Conservation (phyloP, 2,113 vertebrate species). For the Oncorhynchus clarkii region DNA sequence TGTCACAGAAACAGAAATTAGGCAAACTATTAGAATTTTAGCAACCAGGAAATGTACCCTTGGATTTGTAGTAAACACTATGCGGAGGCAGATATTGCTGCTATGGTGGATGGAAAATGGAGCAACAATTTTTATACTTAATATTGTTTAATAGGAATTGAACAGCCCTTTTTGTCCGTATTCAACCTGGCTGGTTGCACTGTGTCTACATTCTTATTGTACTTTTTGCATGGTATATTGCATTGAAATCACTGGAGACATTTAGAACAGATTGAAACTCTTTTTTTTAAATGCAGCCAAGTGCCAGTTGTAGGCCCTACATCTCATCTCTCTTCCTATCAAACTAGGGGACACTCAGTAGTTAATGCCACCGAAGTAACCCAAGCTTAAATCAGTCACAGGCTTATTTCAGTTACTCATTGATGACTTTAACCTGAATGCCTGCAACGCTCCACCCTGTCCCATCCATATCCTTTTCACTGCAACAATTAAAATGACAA, state of each 20-base stretch:
- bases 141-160: no score
- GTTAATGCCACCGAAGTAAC: no score
- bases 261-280: background rate
- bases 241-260: background rate
- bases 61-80: background rate
- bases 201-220: background rate
- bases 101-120: no score
- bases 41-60: background rate
- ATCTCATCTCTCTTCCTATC: no score
- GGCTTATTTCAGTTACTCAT: background rate
- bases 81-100: background rate
- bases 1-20: no score
- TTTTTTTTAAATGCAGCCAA: no score
- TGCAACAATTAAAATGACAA: conserved; percentile 11
- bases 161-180: background rate
- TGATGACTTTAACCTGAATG: background rate
- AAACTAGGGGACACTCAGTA: no score
- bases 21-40: background rate
- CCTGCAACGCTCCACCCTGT: background rate
- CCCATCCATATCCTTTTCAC: background rate
- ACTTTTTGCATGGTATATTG: background rate
- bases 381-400: background rate
- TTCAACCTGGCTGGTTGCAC: background rate
- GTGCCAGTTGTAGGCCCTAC: no score
- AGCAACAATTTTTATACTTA: no score